Conservation (phyloP, 2,797 vertebrate genomes). For the Arctocebus calabarensis region DNA sequence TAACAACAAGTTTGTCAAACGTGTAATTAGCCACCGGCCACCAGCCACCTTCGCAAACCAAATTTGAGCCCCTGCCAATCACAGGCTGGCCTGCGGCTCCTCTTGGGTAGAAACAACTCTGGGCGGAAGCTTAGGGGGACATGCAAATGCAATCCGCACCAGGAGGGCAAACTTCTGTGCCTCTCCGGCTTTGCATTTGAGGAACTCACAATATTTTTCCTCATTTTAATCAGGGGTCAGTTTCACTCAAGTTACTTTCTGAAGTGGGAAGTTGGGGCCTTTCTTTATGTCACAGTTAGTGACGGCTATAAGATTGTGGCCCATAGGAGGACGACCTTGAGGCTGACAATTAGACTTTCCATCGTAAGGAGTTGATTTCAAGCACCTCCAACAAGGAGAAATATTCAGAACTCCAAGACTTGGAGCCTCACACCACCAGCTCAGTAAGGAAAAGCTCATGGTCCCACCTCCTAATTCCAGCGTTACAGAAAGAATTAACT, state of each 20-base stretch:
- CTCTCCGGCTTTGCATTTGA: slow-evolving; percentile 13
- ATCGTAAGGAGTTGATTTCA: not conserved
- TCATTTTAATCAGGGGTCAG: not conserved
- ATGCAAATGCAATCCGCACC: not conserved
- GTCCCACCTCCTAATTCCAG: not conserved
- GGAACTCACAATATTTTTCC: not conserved
- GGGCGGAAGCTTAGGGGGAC: not conserved
- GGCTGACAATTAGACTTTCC: slow-evolving; percentile 6
- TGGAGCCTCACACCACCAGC: not conserved
- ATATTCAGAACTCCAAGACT: not conserved
- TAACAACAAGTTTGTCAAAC: slow-evolving; percentile 86
- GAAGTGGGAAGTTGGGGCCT: not conserved
- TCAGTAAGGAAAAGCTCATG: slow-evolving; percentile 7
- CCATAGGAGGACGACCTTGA: not conserved
- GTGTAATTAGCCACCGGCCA: slow-evolving; percentile 86
- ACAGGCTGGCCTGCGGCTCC: slow-evolving; percentile 18
- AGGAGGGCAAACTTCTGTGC: not conserved
- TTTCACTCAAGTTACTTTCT: slow-evolving; percentile 10
- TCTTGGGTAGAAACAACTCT: not conserved
- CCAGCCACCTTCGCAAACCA: slow-evolving; percentile 83
- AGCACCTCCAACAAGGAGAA: slow-evolving; percentile 15
- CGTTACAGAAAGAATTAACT: slow-evolving; percentile 71
- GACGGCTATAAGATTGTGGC: not conserved
- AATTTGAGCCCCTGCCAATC: slow-evolving; percentile 81
- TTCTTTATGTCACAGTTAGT: not conserved